These are phyloP conservation scores for Euzetes globulus DNA, from an alignment of 2,888 invertebrate species.

Conservation along the genomic window DNA sequence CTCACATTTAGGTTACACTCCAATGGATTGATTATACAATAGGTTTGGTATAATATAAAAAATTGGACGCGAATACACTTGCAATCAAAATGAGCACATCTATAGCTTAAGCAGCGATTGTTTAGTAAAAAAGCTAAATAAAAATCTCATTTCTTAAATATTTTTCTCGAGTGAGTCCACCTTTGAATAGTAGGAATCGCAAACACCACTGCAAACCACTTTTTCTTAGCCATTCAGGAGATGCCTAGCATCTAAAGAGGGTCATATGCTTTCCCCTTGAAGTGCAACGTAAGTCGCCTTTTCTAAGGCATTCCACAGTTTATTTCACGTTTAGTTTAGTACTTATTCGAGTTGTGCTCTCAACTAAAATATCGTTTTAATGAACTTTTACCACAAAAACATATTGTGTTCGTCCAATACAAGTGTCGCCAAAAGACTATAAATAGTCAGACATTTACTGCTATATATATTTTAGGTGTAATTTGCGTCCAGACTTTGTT, in stretches of 20 bases:
- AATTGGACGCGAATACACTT: neutral
- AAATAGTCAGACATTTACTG: no score
- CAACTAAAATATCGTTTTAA: neutral
- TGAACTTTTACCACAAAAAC: constrained; percentile 7
- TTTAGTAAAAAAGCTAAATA: neutral
- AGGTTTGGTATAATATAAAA: neutral
- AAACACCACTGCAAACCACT: constrained; percentile 24
- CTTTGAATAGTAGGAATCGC: neutral
- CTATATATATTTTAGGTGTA: no score
- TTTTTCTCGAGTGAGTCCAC: constrained; percentile 3
- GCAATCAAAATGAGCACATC: constrained; percentile 5
- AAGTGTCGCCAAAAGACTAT: no score
- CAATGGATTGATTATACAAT: constrained; percentile 11
- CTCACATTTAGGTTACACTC: neutral
- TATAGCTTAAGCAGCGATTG: neutral
- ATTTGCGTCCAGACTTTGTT: no score
- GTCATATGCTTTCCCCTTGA: constrained; percentile 15
- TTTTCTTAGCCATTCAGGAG: constrained; percentile 20
- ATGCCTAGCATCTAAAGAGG: constrained; percentile 8
- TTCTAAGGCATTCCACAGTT: constrained; percentile 17
- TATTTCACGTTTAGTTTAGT: neutral
- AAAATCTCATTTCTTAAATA: neutral
- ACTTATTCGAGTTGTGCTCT: neutral
- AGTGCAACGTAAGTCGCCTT: constrained; percentile 6
- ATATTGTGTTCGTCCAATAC: no score